Evolutionary conservation across 2,113 vertebrate species (phyloP).

Genomic region (Chelonoidis abingdonii): DNA sequence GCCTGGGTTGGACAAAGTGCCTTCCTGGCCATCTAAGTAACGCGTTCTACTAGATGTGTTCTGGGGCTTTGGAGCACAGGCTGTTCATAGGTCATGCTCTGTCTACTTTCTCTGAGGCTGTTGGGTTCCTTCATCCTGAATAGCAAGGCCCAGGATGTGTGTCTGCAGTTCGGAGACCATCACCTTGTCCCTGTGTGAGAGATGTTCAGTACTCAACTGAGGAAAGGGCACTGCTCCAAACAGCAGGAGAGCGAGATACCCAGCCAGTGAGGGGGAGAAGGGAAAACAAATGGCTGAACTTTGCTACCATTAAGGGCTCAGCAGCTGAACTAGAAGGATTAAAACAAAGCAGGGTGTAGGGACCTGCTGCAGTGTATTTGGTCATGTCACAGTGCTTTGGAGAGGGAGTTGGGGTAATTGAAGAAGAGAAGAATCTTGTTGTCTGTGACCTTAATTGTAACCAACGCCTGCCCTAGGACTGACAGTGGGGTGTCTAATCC

Average conservation of each 20-base stretch:
- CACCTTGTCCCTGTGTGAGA: neutral
- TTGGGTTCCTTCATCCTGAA: neutral
- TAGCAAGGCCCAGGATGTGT: neutral
- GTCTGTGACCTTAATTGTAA: neutral
- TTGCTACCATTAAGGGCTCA: neutral
- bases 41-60: neutral
- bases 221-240: neutral
- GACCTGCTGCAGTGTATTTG: rapidly evolving
- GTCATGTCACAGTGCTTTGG: neutral
- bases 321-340: neutral
- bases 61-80: neutral
- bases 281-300: neutral
- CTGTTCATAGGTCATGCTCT: neutral
- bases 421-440: neutral
- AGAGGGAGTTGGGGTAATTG: rapidly evolving
- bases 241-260: neutral
- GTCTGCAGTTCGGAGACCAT: neutral
- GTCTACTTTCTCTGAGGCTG: neutral
- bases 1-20: neutral
- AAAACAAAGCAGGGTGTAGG: neutral
- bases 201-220: neutral
- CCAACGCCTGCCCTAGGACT: neutral
- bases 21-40: neutral
- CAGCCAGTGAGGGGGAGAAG: neutral
- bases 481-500: too few relatives aligned